Percentiles rank a stretch among this genome's conserved stretches.
These are phyloP conservation scores for Oegoconia quadripuncta DNA, from an alignment of 2,888 invertebrate species.

Conservation along the genomic window DNA sequence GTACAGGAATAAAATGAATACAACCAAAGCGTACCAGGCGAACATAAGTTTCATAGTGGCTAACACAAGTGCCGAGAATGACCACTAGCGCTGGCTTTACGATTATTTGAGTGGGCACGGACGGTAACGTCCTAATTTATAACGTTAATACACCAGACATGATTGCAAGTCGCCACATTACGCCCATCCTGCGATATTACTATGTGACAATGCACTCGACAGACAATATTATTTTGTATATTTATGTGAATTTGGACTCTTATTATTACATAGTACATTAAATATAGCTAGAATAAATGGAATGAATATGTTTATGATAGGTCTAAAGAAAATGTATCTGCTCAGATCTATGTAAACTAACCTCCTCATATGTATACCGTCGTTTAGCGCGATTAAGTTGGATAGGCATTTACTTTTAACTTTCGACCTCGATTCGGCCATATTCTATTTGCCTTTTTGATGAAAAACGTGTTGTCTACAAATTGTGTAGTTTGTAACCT, in stretches of 20 bases:
- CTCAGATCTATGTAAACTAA: neutral
- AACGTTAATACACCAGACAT: constrained; percentile 68
- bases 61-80: constrained; percentile 61
- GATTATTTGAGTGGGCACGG: constrained; percentile 70
- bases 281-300: constrained; percentile 9
- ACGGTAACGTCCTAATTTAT: constrained; percentile 74
- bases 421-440: no score
- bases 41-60: constrained; percentile 40
- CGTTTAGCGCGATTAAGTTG: no score
- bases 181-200: constrained; percentile 34
- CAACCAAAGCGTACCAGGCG: constrained; percentile 38
- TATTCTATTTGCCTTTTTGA: no score
- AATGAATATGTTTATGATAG: no score
- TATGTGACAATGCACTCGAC: constrained; percentile 15
- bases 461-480: no score
- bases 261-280: constrained; percentile 11
- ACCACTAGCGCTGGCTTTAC: constrained; percentile 58
- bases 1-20: constrained; percentile 43
- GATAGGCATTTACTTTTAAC: no score
- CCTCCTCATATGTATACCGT: no score
- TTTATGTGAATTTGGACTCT: constrained; percentile 9
- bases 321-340: no score
- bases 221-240: constrained; percentile 14
- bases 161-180: constrained; percentile 42
- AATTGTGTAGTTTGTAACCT: no score